Conservation (phyloP, 1,140 invertebrate genomes). For the Pseudobourletiella spinata region DNA sequence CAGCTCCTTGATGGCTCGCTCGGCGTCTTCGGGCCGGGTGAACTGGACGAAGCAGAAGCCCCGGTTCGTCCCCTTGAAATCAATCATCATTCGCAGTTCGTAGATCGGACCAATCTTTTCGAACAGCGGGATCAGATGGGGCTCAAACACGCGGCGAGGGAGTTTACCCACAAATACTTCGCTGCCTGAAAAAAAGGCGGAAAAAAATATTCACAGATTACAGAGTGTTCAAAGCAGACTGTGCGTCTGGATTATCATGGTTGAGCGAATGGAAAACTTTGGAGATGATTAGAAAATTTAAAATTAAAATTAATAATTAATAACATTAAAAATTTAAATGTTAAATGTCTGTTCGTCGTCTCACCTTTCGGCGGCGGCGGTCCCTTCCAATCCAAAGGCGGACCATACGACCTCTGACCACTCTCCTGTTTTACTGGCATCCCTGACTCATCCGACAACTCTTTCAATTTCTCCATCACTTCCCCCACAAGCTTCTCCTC, state of each 20-base stretch:
- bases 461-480: too few species aligned
- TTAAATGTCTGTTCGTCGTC: too few species aligned
- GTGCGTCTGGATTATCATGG: too few species aligned
- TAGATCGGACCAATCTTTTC: constrained; percentile 53
- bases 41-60: constrained; percentile 75
- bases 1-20: constrained; percentile 50
- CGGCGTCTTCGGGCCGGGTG: constrained; percentile 51
- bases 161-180: constrained; percentile 79
- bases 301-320: too few species aligned
- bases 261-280: too few species aligned
- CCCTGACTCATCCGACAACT: too few species aligned
- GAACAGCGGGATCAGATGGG: constrained; percentile 71
- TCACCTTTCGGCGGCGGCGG: constrained; percentile 43
- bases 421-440: too few species aligned
- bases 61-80: constrained; percentile 67
- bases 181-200: constrained; percentile 48
- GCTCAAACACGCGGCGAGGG: constrained; percentile 67
- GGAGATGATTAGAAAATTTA: too few species aligned
- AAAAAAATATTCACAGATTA: too few species aligned
- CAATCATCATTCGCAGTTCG: constrained; percentile 70
- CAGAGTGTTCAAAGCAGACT: too few species aligned
- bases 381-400: constrained; percentile 42
- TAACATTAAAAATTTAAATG: too few species aligned
- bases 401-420: constrained; percentile 55
- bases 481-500: too few species aligned